A percentile compares a stretch with the other conserved stretches of the same genome.
phyloP scores from a whole-genome alignment of 2,113 vertebrate species.

The Pholis gunnellus region DNA sequence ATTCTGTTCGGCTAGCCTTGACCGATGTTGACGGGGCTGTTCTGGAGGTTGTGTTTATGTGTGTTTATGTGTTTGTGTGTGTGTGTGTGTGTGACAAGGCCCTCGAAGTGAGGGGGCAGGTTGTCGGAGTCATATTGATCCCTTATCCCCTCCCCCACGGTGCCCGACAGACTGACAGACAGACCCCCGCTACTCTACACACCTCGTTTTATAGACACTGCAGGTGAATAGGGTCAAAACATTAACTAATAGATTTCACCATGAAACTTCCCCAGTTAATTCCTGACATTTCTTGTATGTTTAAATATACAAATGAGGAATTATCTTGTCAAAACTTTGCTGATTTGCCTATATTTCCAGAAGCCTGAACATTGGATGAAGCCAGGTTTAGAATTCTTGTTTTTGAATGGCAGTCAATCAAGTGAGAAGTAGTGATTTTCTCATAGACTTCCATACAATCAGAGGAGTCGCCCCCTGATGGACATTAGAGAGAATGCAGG shows the following conservation, averaged over 20 bases:
- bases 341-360: not conserved
- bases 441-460: no score
- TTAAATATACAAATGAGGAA: not conserved
- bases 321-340: not conserved
- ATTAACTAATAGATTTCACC: no score
- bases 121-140: constrained; percentile 74
- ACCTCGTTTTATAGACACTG: constrained; percentile 28
- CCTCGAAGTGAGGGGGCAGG: constrained; percentile 48
- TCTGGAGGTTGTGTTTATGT: constrained; percentile 14
- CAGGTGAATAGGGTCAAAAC: constrained; percentile 2
- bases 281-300: not conserved
- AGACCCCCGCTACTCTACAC: constrained; percentile 54
- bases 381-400: no score
- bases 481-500: no score
- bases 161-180: constrained; percentile 63
- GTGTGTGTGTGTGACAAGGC: constrained; percentile 4
- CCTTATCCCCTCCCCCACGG: constrained; percentile 61
- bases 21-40: constrained; percentile 46
- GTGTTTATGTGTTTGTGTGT: constrained; percentile 8
- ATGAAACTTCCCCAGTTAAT: not conserved
- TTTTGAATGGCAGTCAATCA: no score
- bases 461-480: no score
- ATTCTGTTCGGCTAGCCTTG: constrained; percentile 42
- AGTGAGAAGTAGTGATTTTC: no score
- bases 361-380: not conserved